These are phyloP conservation scores for Percopsis omiscomaycus DNA, from an alignment of 2,797 vertebrate species.

Conservation along the genomic window DNA sequence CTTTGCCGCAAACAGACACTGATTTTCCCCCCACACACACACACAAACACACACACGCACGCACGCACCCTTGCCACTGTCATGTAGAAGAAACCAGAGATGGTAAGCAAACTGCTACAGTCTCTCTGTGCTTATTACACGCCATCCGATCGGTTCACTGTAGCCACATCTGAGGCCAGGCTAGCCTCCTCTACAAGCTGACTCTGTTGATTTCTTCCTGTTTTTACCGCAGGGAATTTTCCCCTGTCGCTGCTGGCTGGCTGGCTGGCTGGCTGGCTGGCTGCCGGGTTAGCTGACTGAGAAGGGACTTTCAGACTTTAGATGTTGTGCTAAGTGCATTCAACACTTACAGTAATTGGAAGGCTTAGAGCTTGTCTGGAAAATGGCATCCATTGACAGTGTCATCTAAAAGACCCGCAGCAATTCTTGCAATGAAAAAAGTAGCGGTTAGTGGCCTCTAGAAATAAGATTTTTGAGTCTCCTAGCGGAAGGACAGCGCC, in stretches of 20 bases:
- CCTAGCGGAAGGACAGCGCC: neutral
- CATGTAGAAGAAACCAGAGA: slow-evolving; percentile 26
- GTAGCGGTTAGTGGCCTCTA: slow-evolving; percentile 2
- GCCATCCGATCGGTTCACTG: slow-evolving; percentile 37
- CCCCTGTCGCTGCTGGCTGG: slow-evolving; percentile 41
- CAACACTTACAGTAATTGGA: slow-evolving; percentile 55
- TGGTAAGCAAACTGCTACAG: neutral
- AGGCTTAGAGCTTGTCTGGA: slow-evolving; percentile 36
- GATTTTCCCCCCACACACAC: neutral
- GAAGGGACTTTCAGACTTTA: slow-evolving; percentile 58
- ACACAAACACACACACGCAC: neutral
- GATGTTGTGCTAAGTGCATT: slow-evolving; percentile 50
- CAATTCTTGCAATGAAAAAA: slow-evolving; percentile 46
- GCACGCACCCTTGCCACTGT: slow-evolving; percentile 1
- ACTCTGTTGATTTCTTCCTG: slow-evolving; percentile 54
- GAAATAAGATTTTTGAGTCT: slow-evolving; percentile 13
- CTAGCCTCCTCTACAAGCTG: slow-evolving; percentile 35
- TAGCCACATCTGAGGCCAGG: slow-evolving; percentile 43
- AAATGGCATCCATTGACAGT: slow-evolving; percentile 33
- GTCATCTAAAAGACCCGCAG: slow-evolving; percentile 27
- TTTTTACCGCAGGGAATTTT: slow-evolving; percentile 60
- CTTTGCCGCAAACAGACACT: slow-evolving; percentile 1
- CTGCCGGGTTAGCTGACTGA: slow-evolving; percentile 53
- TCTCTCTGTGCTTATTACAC: slow-evolving; percentile 13
- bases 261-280: slow-evolving; percentile 52